These are phyloP conservation scores for Antedon mediterranea DNA, from an alignment of 53 echinoderm and acorn worm genomes.

Conservation along the genomic window DNA sequence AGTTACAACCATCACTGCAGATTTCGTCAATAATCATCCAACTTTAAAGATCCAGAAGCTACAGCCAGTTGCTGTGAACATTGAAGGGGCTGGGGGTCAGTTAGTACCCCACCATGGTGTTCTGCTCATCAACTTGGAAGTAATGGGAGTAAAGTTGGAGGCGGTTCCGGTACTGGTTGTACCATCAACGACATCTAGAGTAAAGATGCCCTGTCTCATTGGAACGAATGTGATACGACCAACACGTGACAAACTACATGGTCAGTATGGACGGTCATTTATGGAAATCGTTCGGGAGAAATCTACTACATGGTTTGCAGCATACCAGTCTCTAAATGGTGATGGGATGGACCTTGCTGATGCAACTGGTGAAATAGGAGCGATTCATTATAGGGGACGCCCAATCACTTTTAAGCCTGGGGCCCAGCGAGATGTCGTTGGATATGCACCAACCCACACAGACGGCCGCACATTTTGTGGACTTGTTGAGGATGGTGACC, in stretches of 20 bases:
- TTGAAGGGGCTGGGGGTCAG: constrained; percentile 20
- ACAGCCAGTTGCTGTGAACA: background rate
- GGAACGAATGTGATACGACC: no score
- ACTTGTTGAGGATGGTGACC: no score
- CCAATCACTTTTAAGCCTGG: no score
- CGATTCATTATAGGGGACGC: no score
- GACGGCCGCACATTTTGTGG: no score
- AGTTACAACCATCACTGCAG: constrained; percentile 11
- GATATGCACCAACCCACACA: no score
- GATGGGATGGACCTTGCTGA: constrained; percentile 18
- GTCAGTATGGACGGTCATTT: constrained; percentile 9
- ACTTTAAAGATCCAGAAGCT: background rate
- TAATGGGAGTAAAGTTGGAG: no score
- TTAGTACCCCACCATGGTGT: constrained; percentile 15
- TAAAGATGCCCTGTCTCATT: no score
- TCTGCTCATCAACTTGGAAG: no score
- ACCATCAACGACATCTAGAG: no score
- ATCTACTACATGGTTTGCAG: constrained; percentile 6
- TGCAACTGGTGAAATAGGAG: constrained; percentile 10
- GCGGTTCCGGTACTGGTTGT: no score
- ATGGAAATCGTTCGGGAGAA: background rate
- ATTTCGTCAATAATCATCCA: background rate
- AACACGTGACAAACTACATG: constrained; percentile 10
- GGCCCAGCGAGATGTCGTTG: no score
- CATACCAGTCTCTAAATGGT: constrained; percentile 9